phyloP scores from a whole-genome alignment of 2,113 vertebrate genomes.

The Crotalus horridus region DNA sequence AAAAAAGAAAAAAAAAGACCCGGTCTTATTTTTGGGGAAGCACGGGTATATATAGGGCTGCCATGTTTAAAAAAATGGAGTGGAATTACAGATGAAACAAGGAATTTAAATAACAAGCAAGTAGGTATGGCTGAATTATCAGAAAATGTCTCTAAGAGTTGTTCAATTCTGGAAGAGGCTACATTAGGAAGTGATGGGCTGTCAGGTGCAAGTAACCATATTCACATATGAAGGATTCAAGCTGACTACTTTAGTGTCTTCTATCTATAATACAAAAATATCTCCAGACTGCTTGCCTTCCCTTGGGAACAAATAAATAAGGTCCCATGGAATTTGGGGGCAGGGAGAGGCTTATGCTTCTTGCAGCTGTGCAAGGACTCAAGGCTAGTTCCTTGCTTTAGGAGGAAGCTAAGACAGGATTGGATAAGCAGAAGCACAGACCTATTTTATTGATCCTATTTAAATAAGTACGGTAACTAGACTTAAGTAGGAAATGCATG shows the following conservation, averaged over 20 bases:
- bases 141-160: neutral
- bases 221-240: neutral
- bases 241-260: neutral
- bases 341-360: neutral
- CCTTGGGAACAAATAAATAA: neutral
- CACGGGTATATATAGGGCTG: neutral
- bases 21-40: no score
- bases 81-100: neutral
- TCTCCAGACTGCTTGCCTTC: neutral
- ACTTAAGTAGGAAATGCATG: neutral
- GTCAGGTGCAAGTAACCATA: neutral
- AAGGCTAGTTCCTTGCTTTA: neutral
- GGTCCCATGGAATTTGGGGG: neutral
- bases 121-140: neutral
- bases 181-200: neutral
- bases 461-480: neutral
- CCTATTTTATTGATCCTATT: neutral
- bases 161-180: neutral
- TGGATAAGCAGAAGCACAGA: neutral
- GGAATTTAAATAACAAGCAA: neutral
- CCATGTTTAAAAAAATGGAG: neutral
- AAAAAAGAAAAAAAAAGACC: no score
- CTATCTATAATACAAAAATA: neutral
- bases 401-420: neutral
- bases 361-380: neutral